These are phyloP conservation scores for Drosophila quadrilineata DNA, from an alignment of 1,140 invertebrate species.

Conservation along the genomic window DNA sequence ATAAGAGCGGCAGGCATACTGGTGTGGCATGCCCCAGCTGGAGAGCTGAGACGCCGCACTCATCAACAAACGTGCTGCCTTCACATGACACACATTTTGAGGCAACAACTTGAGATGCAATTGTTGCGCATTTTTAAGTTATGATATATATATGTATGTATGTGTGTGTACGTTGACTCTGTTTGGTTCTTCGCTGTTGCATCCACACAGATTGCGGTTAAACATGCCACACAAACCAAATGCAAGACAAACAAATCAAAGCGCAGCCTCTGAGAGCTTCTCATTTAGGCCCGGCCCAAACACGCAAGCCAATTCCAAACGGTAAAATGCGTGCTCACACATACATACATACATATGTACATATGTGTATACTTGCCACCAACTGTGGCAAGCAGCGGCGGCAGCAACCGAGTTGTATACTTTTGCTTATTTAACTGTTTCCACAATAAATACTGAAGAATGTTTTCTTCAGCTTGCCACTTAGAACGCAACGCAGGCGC, in stretches of 20 bases:
- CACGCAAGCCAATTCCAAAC: conserved; percentile 38
- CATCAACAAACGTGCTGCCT: conserved; percentile 40
- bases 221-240: conserved; percentile 36
- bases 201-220: conserved; percentile 53
- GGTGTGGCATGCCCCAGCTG: conserved; percentile 27
- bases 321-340: conserved; percentile 65
- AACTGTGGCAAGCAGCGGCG: conserved; percentile 19
- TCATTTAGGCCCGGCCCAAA: conserved; percentile 29
- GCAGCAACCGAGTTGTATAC: conserved; percentile 48
- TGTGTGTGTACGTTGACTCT: conserved; percentile 38
- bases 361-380: too few relatives aligned
- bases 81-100: conserved; percentile 39
- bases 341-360: too few relatives aligned
- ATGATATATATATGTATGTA: too few relatives aligned
- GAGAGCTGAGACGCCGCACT: too few relatives aligned
- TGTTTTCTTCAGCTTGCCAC: conserved; percentile 33
- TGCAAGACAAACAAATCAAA: conserved; percentile 8
- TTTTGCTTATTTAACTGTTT: conserved; percentile 71
- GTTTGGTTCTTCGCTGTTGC: conserved; percentile 20
- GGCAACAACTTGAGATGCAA: conserved; percentile 26
- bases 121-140: conserved; percentile 43
- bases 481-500: conserved; percentile 37
- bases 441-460: too few relatives aligned
- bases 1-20: conserved; percentile 15
- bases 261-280: conserved; percentile 17